Evolutionary conservation across 2,797 vertebrate genomes (phyloP).

Genomic region (Sebastes nivosus): DNA sequence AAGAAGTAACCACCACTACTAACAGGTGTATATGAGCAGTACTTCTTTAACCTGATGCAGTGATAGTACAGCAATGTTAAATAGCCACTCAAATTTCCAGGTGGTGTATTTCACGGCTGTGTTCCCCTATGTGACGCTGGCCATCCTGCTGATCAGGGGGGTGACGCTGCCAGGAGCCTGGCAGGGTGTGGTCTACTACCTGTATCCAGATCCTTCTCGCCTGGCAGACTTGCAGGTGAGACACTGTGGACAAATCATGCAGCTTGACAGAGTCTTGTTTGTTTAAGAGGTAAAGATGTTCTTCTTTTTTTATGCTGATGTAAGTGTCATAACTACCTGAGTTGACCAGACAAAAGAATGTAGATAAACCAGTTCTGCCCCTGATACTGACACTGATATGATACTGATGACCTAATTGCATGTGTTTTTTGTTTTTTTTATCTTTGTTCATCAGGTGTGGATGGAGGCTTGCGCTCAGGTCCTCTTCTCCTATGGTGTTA

Average conservation of each 20-base stretch:
- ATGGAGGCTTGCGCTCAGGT: conserved; percentile 75
- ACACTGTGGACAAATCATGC: not conserved
- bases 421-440: not conserved
- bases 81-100: conserved; percentile 36
- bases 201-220: conserved; percentile 66
- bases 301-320: not conserved
- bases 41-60: not conserved
- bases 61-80: not conserved
- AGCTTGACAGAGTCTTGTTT: not conserved
- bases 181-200: conserved; percentile 69
- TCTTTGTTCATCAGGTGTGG: conserved; percentile 62
- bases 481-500: conserved; percentile 69
- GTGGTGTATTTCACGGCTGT: conserved; percentile 75
- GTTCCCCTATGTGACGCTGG: conserved; percentile 71
- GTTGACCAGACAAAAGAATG: not conserved
- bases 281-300: not conserved
- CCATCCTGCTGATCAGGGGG: conserved; percentile 68
- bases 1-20: too few relatives aligned
- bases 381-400: not conserved
- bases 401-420: not conserved
- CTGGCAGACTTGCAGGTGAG: conserved; percentile 68
- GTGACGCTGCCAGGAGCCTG: conserved; percentile 75
- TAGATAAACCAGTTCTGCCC: not conserved
- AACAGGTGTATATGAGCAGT: not conserved
- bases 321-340: not conserved